These are phyloP conservation scores for Phocides pigmalion DNA, from an alignment of 1,140 invertebrate genomes.

Conservation along the genomic window DNA sequence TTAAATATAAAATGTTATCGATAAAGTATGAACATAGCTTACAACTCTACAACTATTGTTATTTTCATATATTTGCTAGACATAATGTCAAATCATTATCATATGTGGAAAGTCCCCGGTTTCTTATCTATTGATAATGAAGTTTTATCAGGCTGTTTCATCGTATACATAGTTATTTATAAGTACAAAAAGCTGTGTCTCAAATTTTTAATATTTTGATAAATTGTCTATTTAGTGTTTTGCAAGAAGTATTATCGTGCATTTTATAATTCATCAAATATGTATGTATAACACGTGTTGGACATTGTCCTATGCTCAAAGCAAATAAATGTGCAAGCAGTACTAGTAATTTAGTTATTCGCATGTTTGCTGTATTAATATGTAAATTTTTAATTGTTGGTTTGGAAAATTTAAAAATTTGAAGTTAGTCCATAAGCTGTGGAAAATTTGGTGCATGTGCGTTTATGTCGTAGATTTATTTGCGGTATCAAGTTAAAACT, in stretches of 20 bases:
- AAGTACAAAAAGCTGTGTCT: not conserved
- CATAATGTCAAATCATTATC: too few relatives aligned
- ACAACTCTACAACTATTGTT: too few relatives aligned
- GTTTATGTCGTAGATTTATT: too few relatives aligned
- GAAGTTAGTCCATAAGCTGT: too few relatives aligned
- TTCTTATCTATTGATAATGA: too few relatives aligned
- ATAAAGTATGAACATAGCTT: too few relatives aligned
- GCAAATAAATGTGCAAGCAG: not conserved
- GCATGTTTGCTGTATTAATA: not conserved
- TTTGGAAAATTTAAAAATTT: not conserved
- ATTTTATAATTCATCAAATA: not conserved
- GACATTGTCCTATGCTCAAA: conserved; percentile 6
- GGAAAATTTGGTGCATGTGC: too few relatives aligned
- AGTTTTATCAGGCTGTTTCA: too few relatives aligned
- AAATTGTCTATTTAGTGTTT: not conserved
- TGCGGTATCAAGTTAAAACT: too few relatives aligned
- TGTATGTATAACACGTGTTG: not conserved
- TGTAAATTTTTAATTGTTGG: not conserved
- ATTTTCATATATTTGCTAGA: too few relatives aligned
- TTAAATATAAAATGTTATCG: too few relatives aligned
- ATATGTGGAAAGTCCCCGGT: too few relatives aligned
- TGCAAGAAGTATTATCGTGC: not conserved
- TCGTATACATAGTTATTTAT: not conserved
- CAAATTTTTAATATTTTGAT: not conserved
- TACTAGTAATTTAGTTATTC: not conserved